phyloP scores from a whole-genome alignment of 2,888 invertebrate species.

The Labia minor region DNA sequence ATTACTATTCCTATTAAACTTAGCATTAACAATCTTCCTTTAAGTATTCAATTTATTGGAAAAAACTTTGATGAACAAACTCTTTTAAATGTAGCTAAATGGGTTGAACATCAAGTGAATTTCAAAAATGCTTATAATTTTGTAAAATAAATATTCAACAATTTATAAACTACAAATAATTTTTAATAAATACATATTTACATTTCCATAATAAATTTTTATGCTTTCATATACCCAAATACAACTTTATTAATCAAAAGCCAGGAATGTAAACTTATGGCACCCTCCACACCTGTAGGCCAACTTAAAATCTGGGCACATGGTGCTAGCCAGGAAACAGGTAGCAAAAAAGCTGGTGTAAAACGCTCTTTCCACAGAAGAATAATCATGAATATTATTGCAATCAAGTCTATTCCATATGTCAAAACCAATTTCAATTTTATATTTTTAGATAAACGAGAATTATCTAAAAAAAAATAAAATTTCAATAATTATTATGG shows the following conservation, averaged over 20 bases:
- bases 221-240: neutral
- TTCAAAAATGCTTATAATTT: conserved; percentile 41
- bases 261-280: conserved; percentile 19
- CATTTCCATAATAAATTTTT: neutral
- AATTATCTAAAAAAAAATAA: neutral
- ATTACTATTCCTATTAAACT: conserved; percentile 71
- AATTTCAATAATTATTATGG: neutral
- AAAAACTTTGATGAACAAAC: conserved; percentile 62
- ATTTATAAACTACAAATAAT: neutral
- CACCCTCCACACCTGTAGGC: conserved; percentile 19
- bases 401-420: neutral
- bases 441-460: neutral
- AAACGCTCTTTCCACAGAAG: conserved; percentile 15
- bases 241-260: conserved; percentile 16
- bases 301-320: conserved; percentile 17
- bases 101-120: conserved; percentile 61
- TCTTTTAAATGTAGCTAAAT: conserved; percentile 66
- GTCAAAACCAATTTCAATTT: neutral
- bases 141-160: neutral
- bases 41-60: conserved; percentile 83
- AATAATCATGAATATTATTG: neutral
- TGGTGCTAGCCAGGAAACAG: conserved; percentile 19
- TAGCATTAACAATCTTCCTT: conserved; percentile 61
- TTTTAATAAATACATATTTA: neutral
- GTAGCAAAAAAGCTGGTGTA: conserved; percentile 19